These are phyloP conservation scores for Todus mexicanus DNA, from an alignment of 2,797 vertebrate genomes.

Conservation along the genomic window DNA sequence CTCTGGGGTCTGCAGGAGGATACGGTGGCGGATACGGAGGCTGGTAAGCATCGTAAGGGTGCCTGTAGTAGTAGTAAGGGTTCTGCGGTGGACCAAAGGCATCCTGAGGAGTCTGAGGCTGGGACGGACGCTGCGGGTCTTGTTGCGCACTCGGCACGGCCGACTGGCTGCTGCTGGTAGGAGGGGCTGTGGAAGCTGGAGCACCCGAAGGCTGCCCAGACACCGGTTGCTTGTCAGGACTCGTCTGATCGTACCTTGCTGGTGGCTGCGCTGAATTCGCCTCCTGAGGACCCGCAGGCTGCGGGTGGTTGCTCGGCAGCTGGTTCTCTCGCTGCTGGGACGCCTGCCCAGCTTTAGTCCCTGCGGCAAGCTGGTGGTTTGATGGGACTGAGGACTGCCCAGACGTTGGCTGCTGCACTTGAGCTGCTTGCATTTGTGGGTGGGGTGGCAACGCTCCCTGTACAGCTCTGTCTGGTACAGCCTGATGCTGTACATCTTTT, in stretches of 20 bases:
- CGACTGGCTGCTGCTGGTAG: not conserved
- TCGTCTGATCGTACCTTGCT: slow-evolving; percentile 17
- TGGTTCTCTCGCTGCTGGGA: slow-evolving; percentile 36
- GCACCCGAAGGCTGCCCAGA: slow-evolving; percentile 14
- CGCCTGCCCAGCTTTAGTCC: slow-evolving; percentile 8
- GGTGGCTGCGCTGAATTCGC: slow-evolving; percentile 7
- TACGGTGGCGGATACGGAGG: slow-evolving; percentile 78
- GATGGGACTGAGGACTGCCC: slow-evolving; percentile 19
- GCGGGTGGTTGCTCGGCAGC: not conserved
- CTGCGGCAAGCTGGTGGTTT: slow-evolving; percentile 40
- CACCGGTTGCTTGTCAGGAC: not conserved
- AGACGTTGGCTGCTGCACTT: slow-evolving; percentile 17
- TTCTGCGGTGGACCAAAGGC: slow-evolving; percentile 74
- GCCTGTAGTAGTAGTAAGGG: slow-evolving; percentile 66
- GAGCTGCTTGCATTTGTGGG: slow-evolving; percentile 43
- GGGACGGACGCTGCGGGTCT: slow-evolving; percentile 80
- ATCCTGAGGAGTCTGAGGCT: slow-evolving; percentile 79
- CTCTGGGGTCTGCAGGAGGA: slow-evolving; percentile 78
- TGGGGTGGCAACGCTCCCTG: slow-evolving; percentile 7
- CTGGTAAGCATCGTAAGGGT: slow-evolving; percentile 81
- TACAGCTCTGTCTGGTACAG: slow-evolving; percentile 56
- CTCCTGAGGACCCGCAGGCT: slow-evolving; percentile 39
- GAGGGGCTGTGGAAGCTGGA: not conserved
- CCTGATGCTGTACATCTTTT: slow-evolving; percentile 83
- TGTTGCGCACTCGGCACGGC: not conserved